Base-by-base conservation (phyloP, 2,113 vertebrate species). In the Anhinga rufa region DNA sequence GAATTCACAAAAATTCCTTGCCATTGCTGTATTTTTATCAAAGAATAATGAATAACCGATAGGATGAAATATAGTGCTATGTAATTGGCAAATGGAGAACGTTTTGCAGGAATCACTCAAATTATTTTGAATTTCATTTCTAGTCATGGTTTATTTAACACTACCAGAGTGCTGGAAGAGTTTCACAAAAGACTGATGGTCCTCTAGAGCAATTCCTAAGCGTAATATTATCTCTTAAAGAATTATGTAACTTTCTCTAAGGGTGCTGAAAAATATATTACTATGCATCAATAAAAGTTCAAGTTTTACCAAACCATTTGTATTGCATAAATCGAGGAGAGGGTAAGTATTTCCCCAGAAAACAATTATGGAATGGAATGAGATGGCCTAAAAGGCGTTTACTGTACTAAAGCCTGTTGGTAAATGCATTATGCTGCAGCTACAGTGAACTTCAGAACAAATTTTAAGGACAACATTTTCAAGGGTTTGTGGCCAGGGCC, bases 141-240 rank as follows among this genome's bases (percentile, higher is more conserved):
- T 96, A 93, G 97, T 98, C 97, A 98, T 98, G 98, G 97, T 97
- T 98, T 98, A 98, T 98, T 98, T 98, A 98, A 98, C 97, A 96
- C 62, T 91, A 95, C 90, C 94, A 96, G 86, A 97, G 93, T 58
- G 64, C 94, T 98, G 72, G 90, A 95, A 97, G 95, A 97, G 76
- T 42, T 95, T 95, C 90, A 92, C 93, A 94, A 97, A 98, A 98
- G 98, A 98, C 97, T 98, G 95, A 98, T 98, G 96, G 95, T 96
- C 83, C 96, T 97, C 95, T 97, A 96, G 90, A 97, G 97, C 78
- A 97, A 98, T 97, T 97, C 96, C 96, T 98, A 96, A 97, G 97
- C 9, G 97, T 96, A 97, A 98, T 98, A 98, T 98, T 98, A 97
- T 97, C 97, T 98, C 97, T 97, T 97, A 97, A 98, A 98, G 97